phyloP scores from a whole-genome alignment of 2,888 invertebrate species.

The Microchrysa polita region DNA sequence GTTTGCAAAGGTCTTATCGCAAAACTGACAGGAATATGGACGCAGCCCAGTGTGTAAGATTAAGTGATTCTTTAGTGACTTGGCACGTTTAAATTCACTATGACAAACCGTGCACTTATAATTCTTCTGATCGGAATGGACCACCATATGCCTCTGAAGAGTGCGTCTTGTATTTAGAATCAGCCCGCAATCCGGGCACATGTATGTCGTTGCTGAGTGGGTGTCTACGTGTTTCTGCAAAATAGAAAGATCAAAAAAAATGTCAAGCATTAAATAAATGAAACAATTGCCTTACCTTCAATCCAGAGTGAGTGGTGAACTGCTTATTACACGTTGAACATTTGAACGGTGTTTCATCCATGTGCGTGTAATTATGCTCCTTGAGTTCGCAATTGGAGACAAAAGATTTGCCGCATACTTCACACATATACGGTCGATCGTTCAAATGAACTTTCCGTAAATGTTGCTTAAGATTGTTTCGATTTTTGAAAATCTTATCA shows the following conservation, averaged over 20 bases:
- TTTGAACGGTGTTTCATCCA: constrained; percentile 64
- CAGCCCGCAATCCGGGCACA: constrained; percentile 63
- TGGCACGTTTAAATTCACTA: constrained; percentile 62
- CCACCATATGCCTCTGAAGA: constrained; percentile 64
- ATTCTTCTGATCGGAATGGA: constrained; percentile 61
- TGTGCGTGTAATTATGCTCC: constrained; percentile 66
- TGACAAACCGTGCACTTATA: constrained; percentile 62
- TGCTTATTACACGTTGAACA: constrained; percentile 62
- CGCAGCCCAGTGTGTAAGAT: constrained; percentile 62
- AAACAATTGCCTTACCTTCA: constrained; percentile 53
- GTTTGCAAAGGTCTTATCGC: constrained; percentile 62
- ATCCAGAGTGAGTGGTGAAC: constrained; percentile 60
- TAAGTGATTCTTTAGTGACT: constrained; percentile 62
- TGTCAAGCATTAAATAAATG: not conserved
- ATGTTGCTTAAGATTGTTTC: constrained; percentile 44
- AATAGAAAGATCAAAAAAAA: not conserved
- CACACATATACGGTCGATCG: constrained; percentile 64
- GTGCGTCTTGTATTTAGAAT: constrained; percentile 65
- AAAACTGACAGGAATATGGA: constrained; percentile 63
- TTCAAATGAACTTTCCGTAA: constrained; percentile 55
- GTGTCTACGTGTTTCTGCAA: constrained; percentile 64
- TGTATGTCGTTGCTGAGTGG: constrained; percentile 62
- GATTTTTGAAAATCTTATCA: constrained; percentile 49
- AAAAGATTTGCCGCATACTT: constrained; percentile 65
- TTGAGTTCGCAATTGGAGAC: constrained; percentile 65